phyloP scores from a whole-genome alignment of 2,888 invertebrate genomes.

The Pinctada fucata region DNA sequence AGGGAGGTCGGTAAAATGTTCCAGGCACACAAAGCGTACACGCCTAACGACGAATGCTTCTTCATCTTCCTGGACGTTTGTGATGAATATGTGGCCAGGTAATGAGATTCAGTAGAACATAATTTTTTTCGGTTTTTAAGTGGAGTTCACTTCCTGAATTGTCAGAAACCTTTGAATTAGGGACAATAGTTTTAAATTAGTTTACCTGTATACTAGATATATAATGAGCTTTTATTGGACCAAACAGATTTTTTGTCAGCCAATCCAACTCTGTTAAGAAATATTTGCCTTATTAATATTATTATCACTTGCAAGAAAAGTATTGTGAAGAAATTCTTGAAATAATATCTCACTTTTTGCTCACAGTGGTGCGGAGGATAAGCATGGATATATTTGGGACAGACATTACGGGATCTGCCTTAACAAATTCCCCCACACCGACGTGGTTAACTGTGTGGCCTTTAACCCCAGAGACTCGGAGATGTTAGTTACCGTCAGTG shows the following conservation, averaged over 20 bases:
- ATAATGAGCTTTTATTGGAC: too few relatives aligned
- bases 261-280: too few relatives aligned
- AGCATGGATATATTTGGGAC: slow-evolving; percentile 90
- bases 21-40: slow-evolving; percentile 88
- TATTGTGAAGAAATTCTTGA: background rate
- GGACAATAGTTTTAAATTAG: too few relatives aligned
- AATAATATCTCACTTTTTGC: background rate
- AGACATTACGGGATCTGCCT: slow-evolving; percentile 88
- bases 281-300: too few relatives aligned
- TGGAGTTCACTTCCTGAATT: too few relatives aligned
- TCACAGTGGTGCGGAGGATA: slow-evolving; percentile 89
- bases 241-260: too few relatives aligned
- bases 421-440: slow-evolving; percentile 85
- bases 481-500: slow-evolving; percentile 89
- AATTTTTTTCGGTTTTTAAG: background rate
- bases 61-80: slow-evolving; percentile 91
- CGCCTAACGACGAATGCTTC: slow-evolving; percentile 90
- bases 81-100: slow-evolving; percentile 90
- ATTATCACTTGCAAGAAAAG: too few relatives aligned
- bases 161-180: too few relatives aligned
- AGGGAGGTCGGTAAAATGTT: slow-evolving; percentile 87
- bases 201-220: too few relatives aligned
- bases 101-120: slow-evolving; percentile 50
- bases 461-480: slow-evolving; percentile 89
- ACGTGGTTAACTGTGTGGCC: slow-evolving; percentile 91